These are phyloP conservation scores for Geotria australis DNA, from an alignment of 2,797 vertebrate genomes.

Conservation along the genomic window DNA sequence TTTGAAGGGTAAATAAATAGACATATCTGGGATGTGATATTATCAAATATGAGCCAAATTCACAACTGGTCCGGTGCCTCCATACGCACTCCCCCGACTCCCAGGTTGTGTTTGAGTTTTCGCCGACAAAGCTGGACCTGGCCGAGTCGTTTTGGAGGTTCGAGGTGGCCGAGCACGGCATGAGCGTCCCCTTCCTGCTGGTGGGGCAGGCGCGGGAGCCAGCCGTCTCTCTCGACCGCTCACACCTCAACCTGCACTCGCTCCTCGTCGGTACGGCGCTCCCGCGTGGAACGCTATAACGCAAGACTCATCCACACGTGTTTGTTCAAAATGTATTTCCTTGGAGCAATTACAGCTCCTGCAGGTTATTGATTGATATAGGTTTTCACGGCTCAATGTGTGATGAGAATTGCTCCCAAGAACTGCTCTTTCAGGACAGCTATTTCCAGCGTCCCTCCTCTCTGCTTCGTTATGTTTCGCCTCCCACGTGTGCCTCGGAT, in stretches of 20 bases:
- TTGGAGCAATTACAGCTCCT: too few species aligned
- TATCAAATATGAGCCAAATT: background rate
- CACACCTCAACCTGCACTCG: constrained; percentile 27
- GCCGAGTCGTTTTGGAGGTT: constrained; percentile 58
- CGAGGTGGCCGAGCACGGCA: constrained; percentile 17
- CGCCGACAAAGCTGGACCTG: constrained; percentile 14
- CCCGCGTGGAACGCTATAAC: too few species aligned
- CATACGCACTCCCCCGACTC: background rate
- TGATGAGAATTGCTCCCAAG: too few species aligned
- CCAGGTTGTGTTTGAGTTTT: constrained; percentile 39
- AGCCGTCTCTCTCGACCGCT: constrained; percentile 21
- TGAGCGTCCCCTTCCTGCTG: constrained; percentile 38
- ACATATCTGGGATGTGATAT: background rate
- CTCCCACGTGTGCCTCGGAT: too few species aligned
- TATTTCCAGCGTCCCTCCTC: too few species aligned
- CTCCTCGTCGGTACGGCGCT: constrained; percentile 26
- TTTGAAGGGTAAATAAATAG: too few species aligned
- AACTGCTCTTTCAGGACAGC: too few species aligned
- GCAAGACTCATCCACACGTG: too few species aligned
- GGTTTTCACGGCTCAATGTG: too few species aligned
- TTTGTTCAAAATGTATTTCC: too few species aligned
- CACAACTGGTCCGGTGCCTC: background rate
- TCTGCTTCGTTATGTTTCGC: too few species aligned
- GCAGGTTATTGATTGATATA: too few species aligned
- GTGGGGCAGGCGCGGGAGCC: constrained; percentile 34